phyloP scores from a whole-genome alignment of 2,113 vertebrate species.

The Vulpes vulpes region DNA sequence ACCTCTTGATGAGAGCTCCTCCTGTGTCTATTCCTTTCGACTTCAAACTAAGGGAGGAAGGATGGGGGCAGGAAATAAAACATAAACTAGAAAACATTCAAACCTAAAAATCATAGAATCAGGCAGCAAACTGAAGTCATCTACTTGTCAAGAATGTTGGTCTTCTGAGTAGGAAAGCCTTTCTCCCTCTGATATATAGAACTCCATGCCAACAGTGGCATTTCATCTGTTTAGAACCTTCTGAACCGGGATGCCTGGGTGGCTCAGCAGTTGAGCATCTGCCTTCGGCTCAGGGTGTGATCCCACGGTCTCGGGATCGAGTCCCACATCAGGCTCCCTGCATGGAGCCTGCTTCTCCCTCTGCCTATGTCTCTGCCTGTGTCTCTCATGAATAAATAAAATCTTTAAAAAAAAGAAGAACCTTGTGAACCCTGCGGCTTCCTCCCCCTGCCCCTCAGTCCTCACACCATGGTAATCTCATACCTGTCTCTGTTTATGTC shows the following conservation, averaged over 20 bases:
- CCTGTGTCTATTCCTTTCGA: background rate
- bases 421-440: background rate
- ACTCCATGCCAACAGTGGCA: background rate
- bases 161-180: background rate
- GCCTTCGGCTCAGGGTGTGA: too few relatives aligned
- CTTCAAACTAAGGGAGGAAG: background rate
- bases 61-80: background rate
- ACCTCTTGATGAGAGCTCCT: background rate
- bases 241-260: background rate
- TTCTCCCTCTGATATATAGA: background rate
- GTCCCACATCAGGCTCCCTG: too few relatives aligned
- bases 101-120: constrained; percentile 48
- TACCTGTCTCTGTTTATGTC: background rate
- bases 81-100: background rate
- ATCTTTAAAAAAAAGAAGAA: background rate
- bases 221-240: background rate
- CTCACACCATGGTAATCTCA: background rate
- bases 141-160: background rate
- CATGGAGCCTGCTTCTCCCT: too few relatives aligned
- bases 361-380: too few relatives aligned
- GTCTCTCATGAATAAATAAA: too few relatives aligned
- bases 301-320: too few relatives aligned
- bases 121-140: background rate
- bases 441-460: background rate
- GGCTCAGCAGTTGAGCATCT: too few relatives aligned